These are phyloP conservation scores for Caenorhabditis zanzibari DNA, from an alignment of 2,888 invertebrate species.

Conservation along the genomic window DNA sequence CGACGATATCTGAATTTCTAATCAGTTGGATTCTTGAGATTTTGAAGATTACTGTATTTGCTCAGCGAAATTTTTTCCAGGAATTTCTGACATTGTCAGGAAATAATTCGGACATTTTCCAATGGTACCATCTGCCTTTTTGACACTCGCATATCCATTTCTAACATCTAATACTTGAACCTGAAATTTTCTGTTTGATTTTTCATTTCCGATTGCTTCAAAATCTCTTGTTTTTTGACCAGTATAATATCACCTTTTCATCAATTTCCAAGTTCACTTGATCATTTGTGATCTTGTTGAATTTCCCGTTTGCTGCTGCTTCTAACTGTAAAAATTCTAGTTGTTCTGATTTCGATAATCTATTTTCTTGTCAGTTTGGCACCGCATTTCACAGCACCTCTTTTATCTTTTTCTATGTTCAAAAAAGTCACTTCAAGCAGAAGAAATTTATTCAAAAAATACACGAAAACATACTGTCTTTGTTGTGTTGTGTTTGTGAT, in stretches of 20 bases:
- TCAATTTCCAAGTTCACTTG: constrained; percentile 56
- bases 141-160: constrained; percentile 57
- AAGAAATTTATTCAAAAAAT: constrained; percentile 65
- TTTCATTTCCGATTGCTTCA: too few relatives aligned
- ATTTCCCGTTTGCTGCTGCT: constrained; percentile 58
- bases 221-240: neutral
- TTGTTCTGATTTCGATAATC: neutral
- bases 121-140: constrained; percentile 54
- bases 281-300: constrained; percentile 46
- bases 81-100: constrained; percentile 62
- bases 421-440: constrained; percentile 57
- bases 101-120: constrained; percentile 69
- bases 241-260: constrained; percentile 70
- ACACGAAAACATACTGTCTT: constrained; percentile 58
- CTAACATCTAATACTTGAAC: constrained; percentile 54
- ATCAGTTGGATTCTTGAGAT: neutral
- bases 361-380: constrained; percentile 19
- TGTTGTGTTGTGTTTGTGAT: constrained; percentile 26
- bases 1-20: constrained; percentile 49
- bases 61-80: constrained; percentile 66
- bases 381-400: constrained; percentile 54
- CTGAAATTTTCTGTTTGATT: neutral
- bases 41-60: constrained; percentile 63
- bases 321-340: constrained; percentile 59
- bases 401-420: constrained; percentile 19